Base-by-base conservation (phyloP, 35 echinoderm and acorn worm species). In the Apostichopus parvimensis region DNA sequence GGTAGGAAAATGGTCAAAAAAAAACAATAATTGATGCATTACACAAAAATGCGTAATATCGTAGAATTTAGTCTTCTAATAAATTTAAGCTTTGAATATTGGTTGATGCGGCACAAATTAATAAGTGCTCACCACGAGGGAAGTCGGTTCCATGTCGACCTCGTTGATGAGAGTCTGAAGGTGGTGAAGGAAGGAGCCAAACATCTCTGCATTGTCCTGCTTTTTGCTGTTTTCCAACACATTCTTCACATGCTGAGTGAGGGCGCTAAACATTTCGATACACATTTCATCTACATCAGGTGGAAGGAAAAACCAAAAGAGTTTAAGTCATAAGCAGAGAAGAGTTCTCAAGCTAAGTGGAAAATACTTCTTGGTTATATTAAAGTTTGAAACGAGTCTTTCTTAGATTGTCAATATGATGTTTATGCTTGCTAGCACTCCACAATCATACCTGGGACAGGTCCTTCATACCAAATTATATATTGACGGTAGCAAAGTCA, bases 191-290 rank as follows among this genome's bases (percentile, higher is more conserved):
- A 25, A 91, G 13, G 20, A 15, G 25, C 89, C 72, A 59, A 91
- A 91, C 89, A 91, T 91, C 73, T 79, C 73, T 4, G 52, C 73
- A 79, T 57, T 91, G 54, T 91, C 73, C 28, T 91, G 72, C 53
- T 79, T 91, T 34, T 91, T 78, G 62, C 57, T 88, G 64, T 88
- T 88, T 55, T 88, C 86, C 57, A 88, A 72, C 15, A 64, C 61
- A 17, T 58, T 73, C 5, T 14, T 88, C 57, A 88, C 68, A 54
- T 88, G 86, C 25, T 73, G 86, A 72, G 61, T 88, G 86, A 88
- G 86, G 86, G 86, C 86, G 2, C 89, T 28, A 79, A 77, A 91
- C 53, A 91, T 91, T 57, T 62, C 89, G 7, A 79, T 89, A 64
- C 72, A 94, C 89, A 90, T 11, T 78, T 81, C 52, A 45, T 92